phyloP scores from a whole-genome alignment of 2,888 invertebrate species.

The Siphlonurus alternatus region DNA sequence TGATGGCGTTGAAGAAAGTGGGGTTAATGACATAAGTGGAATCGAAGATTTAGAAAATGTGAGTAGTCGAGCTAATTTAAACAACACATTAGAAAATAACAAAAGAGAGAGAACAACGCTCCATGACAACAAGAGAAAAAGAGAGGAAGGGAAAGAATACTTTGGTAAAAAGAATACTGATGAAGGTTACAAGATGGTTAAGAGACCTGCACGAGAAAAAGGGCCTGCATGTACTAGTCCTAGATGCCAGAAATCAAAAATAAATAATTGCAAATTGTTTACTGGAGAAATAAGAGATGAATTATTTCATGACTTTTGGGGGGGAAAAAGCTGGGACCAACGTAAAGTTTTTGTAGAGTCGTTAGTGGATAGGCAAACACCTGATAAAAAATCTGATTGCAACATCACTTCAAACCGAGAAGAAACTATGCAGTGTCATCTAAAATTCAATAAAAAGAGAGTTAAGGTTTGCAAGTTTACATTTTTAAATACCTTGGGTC shows the following conservation, averaged over 20 bases:
- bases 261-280: not conserved
- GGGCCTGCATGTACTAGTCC: not conserved
- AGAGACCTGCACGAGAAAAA: not conserved
- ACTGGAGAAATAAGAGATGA: not conserved
- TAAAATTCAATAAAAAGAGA: not conserved
- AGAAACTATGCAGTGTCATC: not conserved
- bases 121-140: not conserved
- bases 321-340: not conserved
- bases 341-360: not conserved
- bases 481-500: not conserved
- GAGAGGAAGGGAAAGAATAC: not conserved
- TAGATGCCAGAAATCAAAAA: not conserved
- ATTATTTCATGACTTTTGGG: not conserved
- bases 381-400: not conserved
- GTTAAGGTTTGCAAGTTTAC: not conserved
- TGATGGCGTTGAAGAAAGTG: too few species aligned
- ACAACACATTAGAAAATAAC: too few species aligned
- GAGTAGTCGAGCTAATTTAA: too few species aligned
- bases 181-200: not conserved
- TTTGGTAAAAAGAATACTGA: not conserved
- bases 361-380: not conserved
- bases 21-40: too few species aligned
- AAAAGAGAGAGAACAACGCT: too few species aligned
- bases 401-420: not conserved
- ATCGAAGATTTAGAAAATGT: too few species aligned